Evolutionary conservation across 2,113 vertebrate genomes (phyloP).

Genomic region (Periophthalmodon schlosseri): DNA sequence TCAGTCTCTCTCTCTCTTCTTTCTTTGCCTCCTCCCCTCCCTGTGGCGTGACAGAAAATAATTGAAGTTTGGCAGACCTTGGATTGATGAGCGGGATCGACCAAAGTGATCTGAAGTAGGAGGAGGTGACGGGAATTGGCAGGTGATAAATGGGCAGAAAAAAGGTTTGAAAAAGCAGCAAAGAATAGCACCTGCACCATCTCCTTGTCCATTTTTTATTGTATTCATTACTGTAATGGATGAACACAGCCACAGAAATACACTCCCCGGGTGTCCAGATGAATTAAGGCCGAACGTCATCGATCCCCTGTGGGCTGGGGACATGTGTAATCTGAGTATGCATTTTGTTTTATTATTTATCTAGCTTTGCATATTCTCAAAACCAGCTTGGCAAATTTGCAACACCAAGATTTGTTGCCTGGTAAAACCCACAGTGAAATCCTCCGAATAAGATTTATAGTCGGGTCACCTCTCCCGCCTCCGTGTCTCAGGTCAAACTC

Average conservation of each 20-base stretch:
- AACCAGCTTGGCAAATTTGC: not conserved
- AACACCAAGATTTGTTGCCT: not conserved
- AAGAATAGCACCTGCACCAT: slow-evolving; percentile 28
- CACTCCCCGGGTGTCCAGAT: slow-evolving; percentile 32
- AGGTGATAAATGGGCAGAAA: slow-evolving; percentile 26
- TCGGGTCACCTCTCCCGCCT: not conserved
- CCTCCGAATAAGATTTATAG: not conserved
- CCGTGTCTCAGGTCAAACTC: not conserved
- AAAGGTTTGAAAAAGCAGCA: slow-evolving; percentile 18
- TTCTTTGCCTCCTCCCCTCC: too few relatives aligned
- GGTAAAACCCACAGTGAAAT: not conserved
- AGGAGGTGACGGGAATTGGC: slow-evolving; percentile 20
- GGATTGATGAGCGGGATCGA: slow-evolving; percentile 27
- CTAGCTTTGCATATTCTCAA: not conserved
- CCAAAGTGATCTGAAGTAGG: slow-evolving; percentile 12
- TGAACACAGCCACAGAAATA: slow-evolving; percentile 19
- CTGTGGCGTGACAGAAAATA: not conserved
- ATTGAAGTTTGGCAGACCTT: not conserved
- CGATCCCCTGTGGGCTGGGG: not conserved
- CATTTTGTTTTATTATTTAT: slow-evolving; percentile 10
- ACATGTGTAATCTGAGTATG: slow-evolving; percentile 10
- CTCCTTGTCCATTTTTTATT: slow-evolving; percentile 16
- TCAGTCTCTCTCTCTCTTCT: not conserved
- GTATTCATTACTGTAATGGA: slow-evolving; percentile 49
- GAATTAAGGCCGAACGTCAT: slow-evolving; percentile 36